A percentile compares a stretch with the other conserved stretches of the same genome.
Evolutionary conservation across 2,797 vertebrate genomes (phyloP).

Genomic region (Pangasius larnaudii): DNA sequence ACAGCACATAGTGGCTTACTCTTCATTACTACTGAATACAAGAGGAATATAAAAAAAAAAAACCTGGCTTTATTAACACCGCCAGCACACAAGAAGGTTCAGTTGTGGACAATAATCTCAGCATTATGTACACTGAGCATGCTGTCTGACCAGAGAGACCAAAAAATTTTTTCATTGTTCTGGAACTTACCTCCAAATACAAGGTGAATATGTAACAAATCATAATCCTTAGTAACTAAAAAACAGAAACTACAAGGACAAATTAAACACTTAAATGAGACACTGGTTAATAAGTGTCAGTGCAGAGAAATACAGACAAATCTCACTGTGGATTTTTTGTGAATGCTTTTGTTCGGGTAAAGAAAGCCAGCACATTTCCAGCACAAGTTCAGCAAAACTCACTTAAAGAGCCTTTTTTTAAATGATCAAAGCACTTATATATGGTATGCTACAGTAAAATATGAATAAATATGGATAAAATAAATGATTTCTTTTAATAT

Average conservation of each 20-base stretch:
- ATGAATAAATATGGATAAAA: not conserved
- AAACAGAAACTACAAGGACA: not conserved
- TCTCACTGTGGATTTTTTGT: not conserved
- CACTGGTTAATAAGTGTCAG: not conserved
- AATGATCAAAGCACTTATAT: not conserved
- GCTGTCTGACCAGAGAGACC: not conserved
- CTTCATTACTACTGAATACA: not conserved
- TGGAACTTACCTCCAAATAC: not conserved
- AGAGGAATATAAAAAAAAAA: not conserved
- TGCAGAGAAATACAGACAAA: not conserved
- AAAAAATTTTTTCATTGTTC: not conserved
- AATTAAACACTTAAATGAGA: not conserved
- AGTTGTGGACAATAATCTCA: not conserved
- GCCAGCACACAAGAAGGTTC: not conserved
- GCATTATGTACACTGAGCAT: not conserved
- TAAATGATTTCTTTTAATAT: not conserved
- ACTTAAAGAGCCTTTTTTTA: not conserved
- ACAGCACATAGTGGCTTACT: not conserved
- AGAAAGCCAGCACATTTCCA: not conserved
- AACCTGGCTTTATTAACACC: not conserved
- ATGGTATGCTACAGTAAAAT: not conserved
- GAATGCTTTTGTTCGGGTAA: not conserved
- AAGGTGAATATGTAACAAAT: not conserved
- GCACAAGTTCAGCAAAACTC: not conserved
- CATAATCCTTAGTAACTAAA: not conserved